phyloP scores from a whole-genome alignment of 2,797 vertebrate genomes.

The Gymnothorax reevesii region DNA sequence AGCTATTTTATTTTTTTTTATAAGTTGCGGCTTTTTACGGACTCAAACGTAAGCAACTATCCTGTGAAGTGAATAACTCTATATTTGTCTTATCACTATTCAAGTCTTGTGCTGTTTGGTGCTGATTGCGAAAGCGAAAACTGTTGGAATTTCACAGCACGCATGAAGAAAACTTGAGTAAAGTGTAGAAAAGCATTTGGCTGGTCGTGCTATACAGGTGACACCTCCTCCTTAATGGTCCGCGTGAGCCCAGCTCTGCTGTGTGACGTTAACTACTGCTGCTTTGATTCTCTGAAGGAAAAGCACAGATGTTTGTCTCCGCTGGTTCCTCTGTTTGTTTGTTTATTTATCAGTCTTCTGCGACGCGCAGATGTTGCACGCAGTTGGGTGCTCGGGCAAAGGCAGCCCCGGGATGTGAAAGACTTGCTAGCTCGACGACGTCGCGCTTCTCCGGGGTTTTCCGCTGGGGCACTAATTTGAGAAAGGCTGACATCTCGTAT shows the following conservation, averaged over 20 bases:
- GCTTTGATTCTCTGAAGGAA: neutral
- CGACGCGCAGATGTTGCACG: constrained; percentile 8
- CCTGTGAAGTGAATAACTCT: too few relatives aligned
- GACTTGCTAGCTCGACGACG: neutral
- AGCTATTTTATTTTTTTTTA: too few relatives aligned
- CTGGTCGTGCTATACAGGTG: too few relatives aligned
- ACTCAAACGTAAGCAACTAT: too few relatives aligned
- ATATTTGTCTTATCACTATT: too few relatives aligned
- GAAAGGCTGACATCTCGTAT: neutral
- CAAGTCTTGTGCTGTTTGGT: too few relatives aligned
- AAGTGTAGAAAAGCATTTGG: too few relatives aligned
- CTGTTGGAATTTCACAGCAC: too few relatives aligned
- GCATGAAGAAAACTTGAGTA: too few relatives aligned
- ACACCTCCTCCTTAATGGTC: neutral
- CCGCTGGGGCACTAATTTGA: neutral
- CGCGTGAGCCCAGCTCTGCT: neutral
- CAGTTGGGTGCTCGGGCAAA: neutral
- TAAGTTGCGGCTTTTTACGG: too few relatives aligned
- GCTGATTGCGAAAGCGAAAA: too few relatives aligned
- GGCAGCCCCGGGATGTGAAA: neutral
- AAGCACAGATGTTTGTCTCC: constrained; percentile 4
- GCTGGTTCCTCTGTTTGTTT: neutral
- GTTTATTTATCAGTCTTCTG: neutral
- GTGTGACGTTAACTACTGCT: neutral
- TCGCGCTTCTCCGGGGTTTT: neutral